Conservation (phyloP, 1,140 invertebrate species). For the Paralvinella palmiformis region DNA sequence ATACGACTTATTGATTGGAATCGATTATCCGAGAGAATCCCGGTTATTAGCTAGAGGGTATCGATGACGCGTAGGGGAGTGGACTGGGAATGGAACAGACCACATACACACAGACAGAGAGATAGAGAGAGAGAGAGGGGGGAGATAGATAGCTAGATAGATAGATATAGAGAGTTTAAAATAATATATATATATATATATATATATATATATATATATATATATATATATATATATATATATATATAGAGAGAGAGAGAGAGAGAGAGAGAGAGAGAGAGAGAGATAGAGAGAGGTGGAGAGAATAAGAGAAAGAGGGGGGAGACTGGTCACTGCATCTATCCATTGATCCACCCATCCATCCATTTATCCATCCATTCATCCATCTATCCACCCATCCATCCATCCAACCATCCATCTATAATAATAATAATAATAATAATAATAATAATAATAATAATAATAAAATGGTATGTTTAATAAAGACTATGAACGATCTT, state of each 20-base stretch:
- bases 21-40: too few relatives aligned
- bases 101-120: constrained; percentile 9
- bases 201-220: constrained; percentile 13
- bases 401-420: not conserved
- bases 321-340: not conserved
- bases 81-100: not conserved
- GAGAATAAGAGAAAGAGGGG: constrained; percentile 23
- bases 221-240: not conserved
- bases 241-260: constrained; percentile 13
- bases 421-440: not conserved
- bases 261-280: constrained; percentile 14
- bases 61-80: constrained; percentile 1
- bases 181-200: not conserved
- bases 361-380: not conserved
- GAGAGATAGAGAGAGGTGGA: constrained; percentile 13
- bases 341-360: not conserved
- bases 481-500: not conserved
- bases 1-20: too few relatives aligned
- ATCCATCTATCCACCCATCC: not conserved
- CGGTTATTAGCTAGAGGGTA: too few relatives aligned
- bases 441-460: too few relatives aligned
- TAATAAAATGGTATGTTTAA: not conserved
- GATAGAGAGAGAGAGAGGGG: constrained; percentile 7
- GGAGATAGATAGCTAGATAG: constrained; percentile 5
- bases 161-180: constrained; percentile 2